These are phyloP conservation scores for Parnassius glacialis DNA, from an alignment of 2,888 invertebrate species.

Conservation along the genomic window DNA sequence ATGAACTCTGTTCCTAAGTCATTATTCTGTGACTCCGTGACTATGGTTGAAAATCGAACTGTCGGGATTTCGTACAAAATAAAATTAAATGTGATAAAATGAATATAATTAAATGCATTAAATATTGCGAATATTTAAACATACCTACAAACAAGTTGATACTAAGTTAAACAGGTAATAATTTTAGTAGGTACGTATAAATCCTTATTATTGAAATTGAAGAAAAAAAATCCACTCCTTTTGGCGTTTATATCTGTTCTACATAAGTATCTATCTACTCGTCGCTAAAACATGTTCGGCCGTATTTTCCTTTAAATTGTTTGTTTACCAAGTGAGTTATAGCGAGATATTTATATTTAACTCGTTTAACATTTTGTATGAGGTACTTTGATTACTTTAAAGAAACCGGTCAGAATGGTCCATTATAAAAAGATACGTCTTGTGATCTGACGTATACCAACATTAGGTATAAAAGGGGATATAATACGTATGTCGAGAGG, in stretches of 20 bases:
- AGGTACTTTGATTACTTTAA: constrained; percentile 5
- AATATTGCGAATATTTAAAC: no score
- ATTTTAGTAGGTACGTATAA: not conserved
- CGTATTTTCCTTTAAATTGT: constrained; percentile 8
- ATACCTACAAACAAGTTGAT: not conserved
- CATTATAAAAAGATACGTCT: constrained; percentile 3
- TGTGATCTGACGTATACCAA: not conserved
- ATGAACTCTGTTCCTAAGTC: no score
- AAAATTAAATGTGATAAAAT: no score
- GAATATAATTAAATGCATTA: no score
- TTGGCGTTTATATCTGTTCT: not conserved
- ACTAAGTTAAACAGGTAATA: not conserved
- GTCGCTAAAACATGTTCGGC: constrained; percentile 13
- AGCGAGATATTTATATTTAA: constrained; percentile 13
- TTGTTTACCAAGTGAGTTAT: constrained; percentile 6
- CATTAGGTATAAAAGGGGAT: not conserved
- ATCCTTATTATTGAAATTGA: not conserved
- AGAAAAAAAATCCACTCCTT: constrained; percentile 18
- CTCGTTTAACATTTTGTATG: constrained; percentile 8
- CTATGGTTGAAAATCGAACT: no score
- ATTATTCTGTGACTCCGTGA: no score
- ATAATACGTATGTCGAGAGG: not conserved
- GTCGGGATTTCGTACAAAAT: no score
- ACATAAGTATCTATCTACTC: not conserved
- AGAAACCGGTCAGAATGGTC: constrained; percentile 16